Percentiles rank a stretch among this genome's conserved stretches.
Evolutionary conservation across 1,140 invertebrate species (phyloP).

Genomic region (Camponotus pennsylvanicus): DNA sequence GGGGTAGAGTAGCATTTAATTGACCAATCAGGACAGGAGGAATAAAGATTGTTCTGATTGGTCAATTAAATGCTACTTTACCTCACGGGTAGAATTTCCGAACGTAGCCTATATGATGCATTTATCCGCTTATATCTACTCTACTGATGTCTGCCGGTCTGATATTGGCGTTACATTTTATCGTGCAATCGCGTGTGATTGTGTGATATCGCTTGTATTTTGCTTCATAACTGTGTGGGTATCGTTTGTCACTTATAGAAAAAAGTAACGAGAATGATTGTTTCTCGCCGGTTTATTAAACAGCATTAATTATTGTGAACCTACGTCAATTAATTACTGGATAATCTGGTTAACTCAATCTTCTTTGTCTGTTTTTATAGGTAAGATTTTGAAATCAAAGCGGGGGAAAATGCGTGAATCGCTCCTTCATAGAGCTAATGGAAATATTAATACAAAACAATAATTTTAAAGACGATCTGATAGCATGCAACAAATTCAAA

Average conservation of each 20-base stretch:
- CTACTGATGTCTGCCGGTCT: not conserved
- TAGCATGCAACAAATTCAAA: not conserved
- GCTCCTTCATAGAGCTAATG: not conserved
- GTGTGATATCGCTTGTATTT: not conserved
- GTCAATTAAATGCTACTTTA: no score
- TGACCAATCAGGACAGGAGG: no score
- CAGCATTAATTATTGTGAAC: not conserved
- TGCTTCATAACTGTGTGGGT: not conserved
- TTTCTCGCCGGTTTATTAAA: not conserved
- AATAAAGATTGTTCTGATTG: no score
- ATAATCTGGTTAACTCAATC: not conserved
- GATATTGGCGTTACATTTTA: not conserved
- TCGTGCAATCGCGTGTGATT: not conserved
- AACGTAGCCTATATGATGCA: no score
- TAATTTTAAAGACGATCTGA: not conserved
- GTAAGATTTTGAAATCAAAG: not conserved
- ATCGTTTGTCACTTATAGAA: not conserved
- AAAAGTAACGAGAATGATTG: not conserved
- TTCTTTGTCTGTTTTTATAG: slow-evolving; percentile 8
- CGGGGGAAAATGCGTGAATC: not conserved
- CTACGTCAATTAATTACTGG: not conserved
- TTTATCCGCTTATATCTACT: no score
- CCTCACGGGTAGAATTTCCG: no score
- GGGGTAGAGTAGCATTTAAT: no score
- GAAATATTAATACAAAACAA: not conserved